Evolutionary conservation across 2,113 vertebrate species (phyloP), one percentile per base, ranked within the genome.

Genomic region (Polyodon spathula): DNA sequence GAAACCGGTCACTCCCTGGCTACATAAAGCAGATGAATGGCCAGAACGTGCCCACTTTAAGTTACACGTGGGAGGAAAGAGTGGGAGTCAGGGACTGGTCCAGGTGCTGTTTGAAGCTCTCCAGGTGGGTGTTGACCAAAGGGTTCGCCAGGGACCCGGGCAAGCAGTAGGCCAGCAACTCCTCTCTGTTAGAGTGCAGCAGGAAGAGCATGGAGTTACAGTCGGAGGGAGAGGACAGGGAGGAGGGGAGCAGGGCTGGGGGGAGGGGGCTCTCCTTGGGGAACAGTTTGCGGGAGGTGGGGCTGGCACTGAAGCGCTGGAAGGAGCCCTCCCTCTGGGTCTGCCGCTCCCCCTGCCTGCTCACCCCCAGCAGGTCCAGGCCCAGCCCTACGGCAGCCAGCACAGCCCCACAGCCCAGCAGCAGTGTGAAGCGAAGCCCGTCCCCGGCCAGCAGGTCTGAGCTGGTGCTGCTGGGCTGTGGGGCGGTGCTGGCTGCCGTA

Each of bases 191-290:
- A 0, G 89, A 86, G 66, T 82, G 92, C 65, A 98, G 84, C 68
- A 98, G 78, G 6, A 94, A 97, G n/a, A 90, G 90, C 0, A 93
- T 96, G 17, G 94, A 97, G 74, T 97, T 95, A 80, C 93, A 96
- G 87, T 98, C 95, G 0, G 95, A 95, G 76, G 92, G 86, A 39
- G 95, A 95, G 42, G 94, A 97, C 67, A 97, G 76, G 54, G 94
- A 97, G 71, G 6, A 72, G 56, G 73, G 86, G 68, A 79, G 89
- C 76, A 66, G 86, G 7, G 72, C 85, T n/a, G n/a, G 76, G 69
- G 89, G 75, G 50, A 88, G 76, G 3, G 87, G 88, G 68, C 76
- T 97, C 1, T 97, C 95, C 64, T 94, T 89, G 63, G 81, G 82
- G 78, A 95, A 97, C 58, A 95, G 89, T 75, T 90, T 94, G 48